Evolutionary conservation across 2,113 vertebrate genomes (phyloP).

Genomic region (Corvus moneduloides): DNA sequence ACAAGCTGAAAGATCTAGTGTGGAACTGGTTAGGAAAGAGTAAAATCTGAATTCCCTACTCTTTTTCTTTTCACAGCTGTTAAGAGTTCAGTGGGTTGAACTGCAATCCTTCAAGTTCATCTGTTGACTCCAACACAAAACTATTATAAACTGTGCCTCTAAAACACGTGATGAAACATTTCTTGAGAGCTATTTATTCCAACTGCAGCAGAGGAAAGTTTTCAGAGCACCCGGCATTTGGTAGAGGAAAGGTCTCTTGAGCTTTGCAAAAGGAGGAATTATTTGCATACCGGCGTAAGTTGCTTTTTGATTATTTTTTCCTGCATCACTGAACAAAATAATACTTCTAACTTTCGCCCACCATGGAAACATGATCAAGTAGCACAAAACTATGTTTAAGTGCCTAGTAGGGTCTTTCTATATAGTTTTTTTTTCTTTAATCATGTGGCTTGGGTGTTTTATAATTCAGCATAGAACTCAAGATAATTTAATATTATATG

Average conservation of each 20-base stretch:
- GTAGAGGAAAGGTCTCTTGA: constrained; percentile 40
- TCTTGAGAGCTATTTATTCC: constrained; percentile 79
- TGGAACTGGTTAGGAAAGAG: constrained; percentile 24
- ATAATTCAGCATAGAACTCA: not conserved
- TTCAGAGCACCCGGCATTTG: constrained; percentile 66
- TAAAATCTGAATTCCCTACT: constrained; percentile 20
- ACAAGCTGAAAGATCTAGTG: not conserved
- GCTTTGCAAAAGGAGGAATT: constrained; percentile 26
- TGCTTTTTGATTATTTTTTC: not conserved
- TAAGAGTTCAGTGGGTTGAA: constrained; percentile 71
- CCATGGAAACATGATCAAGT: not conserved
- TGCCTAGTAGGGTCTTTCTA: not conserved
- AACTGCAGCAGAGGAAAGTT: constrained; percentile 59
- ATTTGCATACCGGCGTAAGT: constrained; percentile 61
- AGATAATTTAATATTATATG: not conserved
- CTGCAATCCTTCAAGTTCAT: constrained; percentile 68
- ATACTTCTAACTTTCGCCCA: not conserved
- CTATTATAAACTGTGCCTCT: constrained; percentile 77
- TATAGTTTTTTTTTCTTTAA: not conserved
- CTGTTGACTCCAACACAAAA: constrained; percentile 69
- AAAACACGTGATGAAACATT: constrained; percentile 78
- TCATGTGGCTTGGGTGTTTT: not conserved
- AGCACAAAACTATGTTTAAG: not conserved
- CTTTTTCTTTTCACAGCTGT: constrained; percentile 69
- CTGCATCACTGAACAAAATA: not conserved